These are phyloP conservation scores for Lasioglossum zephyrum DNA, from an alignment of 2,888 invertebrate genomes.

Conservation along the genomic window DNA sequence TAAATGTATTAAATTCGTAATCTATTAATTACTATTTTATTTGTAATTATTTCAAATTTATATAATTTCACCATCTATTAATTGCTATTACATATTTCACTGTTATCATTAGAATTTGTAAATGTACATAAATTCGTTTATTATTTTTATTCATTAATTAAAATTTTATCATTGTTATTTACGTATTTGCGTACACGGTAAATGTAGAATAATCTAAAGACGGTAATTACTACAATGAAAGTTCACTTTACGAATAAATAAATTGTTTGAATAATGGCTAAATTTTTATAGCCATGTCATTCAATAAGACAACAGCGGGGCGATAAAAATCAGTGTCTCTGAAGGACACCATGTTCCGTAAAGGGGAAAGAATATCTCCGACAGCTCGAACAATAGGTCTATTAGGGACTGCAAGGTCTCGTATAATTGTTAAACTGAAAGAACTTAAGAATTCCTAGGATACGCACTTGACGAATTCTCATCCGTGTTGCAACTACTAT, in stretches of 20 bases:
- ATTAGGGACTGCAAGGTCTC: conserved; percentile 43
- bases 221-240: background rate
- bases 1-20: too few species aligned
- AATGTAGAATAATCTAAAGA: background rate
- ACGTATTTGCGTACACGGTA: too few species aligned
- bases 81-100: too few species aligned
- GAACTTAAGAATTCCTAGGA: conserved; percentile 9
- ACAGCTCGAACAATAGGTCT: conserved; percentile 51
- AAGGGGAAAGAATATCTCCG: conserved; percentile 51
- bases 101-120: too few species aligned
- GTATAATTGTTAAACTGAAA: conserved; percentile 32
- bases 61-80: too few species aligned
- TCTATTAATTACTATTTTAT: too few species aligned
- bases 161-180: too few species aligned
- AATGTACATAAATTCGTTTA: too few species aligned
- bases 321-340: conserved; percentile 46
- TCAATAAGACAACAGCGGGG: conserved; percentile 3
- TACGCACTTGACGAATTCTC: conserved; percentile 1
- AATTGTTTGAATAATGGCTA: background rate
- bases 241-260: background rate
- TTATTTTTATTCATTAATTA: too few species aligned
- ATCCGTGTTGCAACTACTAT: background rate
- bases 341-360: conserved; percentile 42
- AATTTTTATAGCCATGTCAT: background rate
- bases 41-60: too few species aligned